Conservation (phyloP, 53 echinoderm and acorn worm genomes). For the Apostichopus leukothele region DNA sequence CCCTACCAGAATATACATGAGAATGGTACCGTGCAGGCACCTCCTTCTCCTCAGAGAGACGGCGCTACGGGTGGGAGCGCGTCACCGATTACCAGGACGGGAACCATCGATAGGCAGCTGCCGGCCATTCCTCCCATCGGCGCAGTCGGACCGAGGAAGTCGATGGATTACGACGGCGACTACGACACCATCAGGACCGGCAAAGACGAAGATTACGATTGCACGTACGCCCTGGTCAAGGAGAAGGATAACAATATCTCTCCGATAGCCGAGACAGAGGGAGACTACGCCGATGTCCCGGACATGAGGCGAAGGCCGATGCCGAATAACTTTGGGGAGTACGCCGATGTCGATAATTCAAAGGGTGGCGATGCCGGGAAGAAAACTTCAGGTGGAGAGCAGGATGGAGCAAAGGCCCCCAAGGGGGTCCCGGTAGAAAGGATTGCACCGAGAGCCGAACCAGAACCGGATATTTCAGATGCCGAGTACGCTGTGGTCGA, state of each 20-base stretch:
- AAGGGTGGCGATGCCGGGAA: neutral
- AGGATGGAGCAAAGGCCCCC: slow-evolving; percentile 21
- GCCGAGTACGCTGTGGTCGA: slow-evolving; percentile 39
- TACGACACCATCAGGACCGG: slow-evolving; percentile 75
- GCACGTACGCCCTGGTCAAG: slow-evolving; percentile 58
- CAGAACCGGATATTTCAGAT: slow-evolving; percentile 37
- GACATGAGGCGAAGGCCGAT: slow-evolving; percentile 21
- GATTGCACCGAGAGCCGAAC: slow-evolving; percentile 28
- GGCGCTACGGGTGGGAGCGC: slow-evolving; percentile 40
- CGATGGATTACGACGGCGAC: slow-evolving; percentile 68
- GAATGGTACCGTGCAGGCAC: slow-evolving; percentile 21
- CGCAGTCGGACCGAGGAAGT: slow-evolving; percentile 49
- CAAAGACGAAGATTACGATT: slow-evolving; percentile 53
- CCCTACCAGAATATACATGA: slow-evolving; percentile 25
- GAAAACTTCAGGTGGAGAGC: neutral
- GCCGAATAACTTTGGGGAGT: slow-evolving; percentile 36
- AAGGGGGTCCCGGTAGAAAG: neutral
- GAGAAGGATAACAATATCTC: slow-evolving; percentile 39
- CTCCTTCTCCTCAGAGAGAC: slow-evolving; percentile 27
- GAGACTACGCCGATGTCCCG: slow-evolving; percentile 49
- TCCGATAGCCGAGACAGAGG: slow-evolving; percentile 28
- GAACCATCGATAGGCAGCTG: slow-evolving; percentile 75
- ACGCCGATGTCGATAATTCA: neutral
- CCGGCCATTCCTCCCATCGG: slow-evolving; percentile 74
- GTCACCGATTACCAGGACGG: slow-evolving; percentile 51